Evolutionary conservation across 2,888 invertebrate species (phyloP), one percentile per base, ranked within the genome.

Genomic region (Meiosimyza decipiens): DNA sequence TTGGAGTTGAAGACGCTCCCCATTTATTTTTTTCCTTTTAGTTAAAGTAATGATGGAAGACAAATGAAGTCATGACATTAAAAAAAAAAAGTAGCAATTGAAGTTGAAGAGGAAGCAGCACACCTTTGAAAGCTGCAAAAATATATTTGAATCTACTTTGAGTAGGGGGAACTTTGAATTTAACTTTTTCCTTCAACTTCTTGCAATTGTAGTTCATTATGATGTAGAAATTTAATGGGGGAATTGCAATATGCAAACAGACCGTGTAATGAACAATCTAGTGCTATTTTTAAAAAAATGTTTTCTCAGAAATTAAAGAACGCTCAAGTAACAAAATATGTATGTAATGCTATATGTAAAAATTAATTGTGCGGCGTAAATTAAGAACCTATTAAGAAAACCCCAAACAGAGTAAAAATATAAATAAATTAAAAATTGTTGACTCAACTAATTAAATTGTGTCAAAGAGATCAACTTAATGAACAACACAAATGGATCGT

Each of bases 211-310:
- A 40, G 40, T 40, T 40, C 40, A 40, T 40, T 40, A 40, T 40
- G 9, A 6, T 40, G 6, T 40, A 40, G 40, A 40, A 40, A 40
- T 40, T 40, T 40, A 40, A 40, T 40, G 40, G 40, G 40, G 51
- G 16, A 52, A 33, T 66, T 33, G 40, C 12, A 18, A 15, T 9
- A 55, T 16, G 15, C 54, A 28, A 52, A 18, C 66, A 52, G 66
- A 66, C 66, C 66, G 40, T 66, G n/a, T 62, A 62, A 62, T 40
- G 60, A 62, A 62, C 60, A 12, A 15, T 15, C 33, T n/a, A 62
- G 60, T 33, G 33, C 16, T 62, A 47, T 47, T 62, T n/a, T 62
- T 62, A 47, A 11, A 18, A 18, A 28, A 57, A 57, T 22, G 22
- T 13, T 28, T 57, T 57, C 28, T 28, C 57, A 13, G 57, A 28